phyloP scores from a whole-genome alignment of 2,888 invertebrate genomes.

The Chymomyza caudatula region DNA sequence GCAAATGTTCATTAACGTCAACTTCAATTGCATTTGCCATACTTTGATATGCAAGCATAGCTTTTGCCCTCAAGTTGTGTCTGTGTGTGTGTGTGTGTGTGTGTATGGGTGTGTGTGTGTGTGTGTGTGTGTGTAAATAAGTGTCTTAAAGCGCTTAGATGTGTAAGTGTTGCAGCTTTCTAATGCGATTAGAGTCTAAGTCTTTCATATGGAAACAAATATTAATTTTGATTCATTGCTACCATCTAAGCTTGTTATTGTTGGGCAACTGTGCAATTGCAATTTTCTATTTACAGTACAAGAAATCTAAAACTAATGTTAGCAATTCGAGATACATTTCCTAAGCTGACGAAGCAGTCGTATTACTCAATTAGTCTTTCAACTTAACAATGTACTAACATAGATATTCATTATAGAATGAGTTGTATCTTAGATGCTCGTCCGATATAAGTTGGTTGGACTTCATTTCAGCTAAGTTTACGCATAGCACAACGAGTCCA shows the following conservation, averaged over 20 bases:
- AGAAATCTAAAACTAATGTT: neutral
- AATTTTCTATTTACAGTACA: neutral
- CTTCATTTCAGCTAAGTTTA: no score
- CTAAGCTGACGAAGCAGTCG: neutral
- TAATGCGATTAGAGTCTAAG: conserved; percentile 37
- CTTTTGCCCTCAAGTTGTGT: neutral
- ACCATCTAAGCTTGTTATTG: neutral
- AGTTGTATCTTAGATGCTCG: no score
- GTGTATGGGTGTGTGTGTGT: neutral
- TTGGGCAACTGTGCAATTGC: neutral
- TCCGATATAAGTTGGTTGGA: no score
- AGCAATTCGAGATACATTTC: neutral
- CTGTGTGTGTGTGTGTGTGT: neutral
- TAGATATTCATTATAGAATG: no score
- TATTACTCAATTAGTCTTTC: neutral
- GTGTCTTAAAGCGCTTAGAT: neutral
- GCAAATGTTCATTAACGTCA: conserved; percentile 40
- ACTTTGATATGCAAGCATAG: conserved; percentile 40
- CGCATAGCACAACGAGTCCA: no score
- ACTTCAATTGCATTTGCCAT: conserved; percentile 43
- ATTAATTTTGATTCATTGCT: neutral
- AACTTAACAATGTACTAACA: neutral
- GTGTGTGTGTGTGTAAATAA: neutral
- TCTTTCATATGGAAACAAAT: neutral
- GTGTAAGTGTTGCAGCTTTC: conserved; percentile 15